These are phyloP conservation scores for Mus pahari DNA, from an alignment of 2,113 vertebrate genomes.

Conservation along the genomic window DNA sequence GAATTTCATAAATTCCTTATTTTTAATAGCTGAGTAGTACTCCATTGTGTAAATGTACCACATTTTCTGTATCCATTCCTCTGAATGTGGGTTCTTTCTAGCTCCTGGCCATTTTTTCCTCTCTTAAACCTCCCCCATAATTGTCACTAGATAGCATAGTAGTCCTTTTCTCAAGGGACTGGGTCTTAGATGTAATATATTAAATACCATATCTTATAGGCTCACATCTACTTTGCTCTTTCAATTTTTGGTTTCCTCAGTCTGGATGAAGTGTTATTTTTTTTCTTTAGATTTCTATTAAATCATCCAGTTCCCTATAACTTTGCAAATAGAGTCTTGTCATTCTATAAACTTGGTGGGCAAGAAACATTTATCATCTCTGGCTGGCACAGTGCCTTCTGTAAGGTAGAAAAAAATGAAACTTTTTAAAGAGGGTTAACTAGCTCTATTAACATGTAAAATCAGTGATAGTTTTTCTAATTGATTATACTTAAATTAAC, in stretches of 20 bases:
- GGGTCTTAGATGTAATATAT: neutral
- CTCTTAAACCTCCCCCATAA: neutral
- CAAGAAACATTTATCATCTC: neutral
- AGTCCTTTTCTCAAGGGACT: neutral
- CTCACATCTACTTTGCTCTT: neutral
- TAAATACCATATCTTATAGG: neutral
- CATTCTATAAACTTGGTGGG: neutral
- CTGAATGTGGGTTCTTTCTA: no score
- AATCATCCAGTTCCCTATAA: neutral
- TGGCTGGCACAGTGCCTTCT: neutral
- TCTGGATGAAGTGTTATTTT: neutral
- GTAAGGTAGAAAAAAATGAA: neutral
- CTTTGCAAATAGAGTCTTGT: neutral
- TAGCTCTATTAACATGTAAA: neutral
- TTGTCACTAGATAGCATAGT: neutral
- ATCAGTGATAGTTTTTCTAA: neutral
- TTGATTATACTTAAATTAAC: neutral
- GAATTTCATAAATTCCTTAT: no score
- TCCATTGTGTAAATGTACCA: no score
- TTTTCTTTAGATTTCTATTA: neutral
- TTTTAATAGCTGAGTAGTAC: no score
- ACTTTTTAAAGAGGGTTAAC: neutral
- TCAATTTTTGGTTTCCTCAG: neutral
- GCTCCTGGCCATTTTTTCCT: no score
- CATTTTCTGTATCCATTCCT: no score